Conservation (phyloP, 1,140 invertebrate species). For the Ceratitis capitata region DNA sequence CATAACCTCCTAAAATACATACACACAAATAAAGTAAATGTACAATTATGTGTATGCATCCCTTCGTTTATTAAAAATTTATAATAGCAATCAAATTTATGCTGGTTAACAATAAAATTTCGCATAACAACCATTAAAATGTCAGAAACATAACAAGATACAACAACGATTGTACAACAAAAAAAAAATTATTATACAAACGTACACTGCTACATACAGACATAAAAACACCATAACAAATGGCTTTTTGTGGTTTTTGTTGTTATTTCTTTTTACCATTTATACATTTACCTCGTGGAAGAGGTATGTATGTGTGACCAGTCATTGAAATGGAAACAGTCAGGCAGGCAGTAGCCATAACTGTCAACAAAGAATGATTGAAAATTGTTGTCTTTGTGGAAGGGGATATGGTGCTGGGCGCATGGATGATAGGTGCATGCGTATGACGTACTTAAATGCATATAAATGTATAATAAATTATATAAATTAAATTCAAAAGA, state of each 20-base stretch:
- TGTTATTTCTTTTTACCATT: background rate
- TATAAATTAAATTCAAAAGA: too few species aligned
- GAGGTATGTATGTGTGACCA: background rate
- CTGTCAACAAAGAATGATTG: background rate
- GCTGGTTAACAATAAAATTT: slow-evolving; percentile 8
- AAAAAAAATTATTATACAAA: background rate
- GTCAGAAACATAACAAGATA: background rate
- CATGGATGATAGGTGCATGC: too few species aligned
- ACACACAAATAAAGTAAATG: background rate
- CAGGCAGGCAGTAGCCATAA: background rate
- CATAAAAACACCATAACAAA: too few species aligned
- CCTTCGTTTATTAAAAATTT: slow-evolving; percentile 4
- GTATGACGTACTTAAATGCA: too few species aligned
- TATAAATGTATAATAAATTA: too few species aligned
- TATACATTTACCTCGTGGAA: background rate
- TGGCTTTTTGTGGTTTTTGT: background rate
- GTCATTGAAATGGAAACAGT: background rate
- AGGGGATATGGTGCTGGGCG: too few species aligned
- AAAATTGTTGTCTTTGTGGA: background rate
- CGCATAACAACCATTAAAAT: background rate
- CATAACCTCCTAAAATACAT: background rate
- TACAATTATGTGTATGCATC: background rate
- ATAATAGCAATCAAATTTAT: background rate
- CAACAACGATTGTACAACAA: background rate
- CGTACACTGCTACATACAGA: too few species aligned